Evolutionary conservation across 2,113 vertebrate species (phyloP).

Genomic region (Petaurus breviceps): DNA sequence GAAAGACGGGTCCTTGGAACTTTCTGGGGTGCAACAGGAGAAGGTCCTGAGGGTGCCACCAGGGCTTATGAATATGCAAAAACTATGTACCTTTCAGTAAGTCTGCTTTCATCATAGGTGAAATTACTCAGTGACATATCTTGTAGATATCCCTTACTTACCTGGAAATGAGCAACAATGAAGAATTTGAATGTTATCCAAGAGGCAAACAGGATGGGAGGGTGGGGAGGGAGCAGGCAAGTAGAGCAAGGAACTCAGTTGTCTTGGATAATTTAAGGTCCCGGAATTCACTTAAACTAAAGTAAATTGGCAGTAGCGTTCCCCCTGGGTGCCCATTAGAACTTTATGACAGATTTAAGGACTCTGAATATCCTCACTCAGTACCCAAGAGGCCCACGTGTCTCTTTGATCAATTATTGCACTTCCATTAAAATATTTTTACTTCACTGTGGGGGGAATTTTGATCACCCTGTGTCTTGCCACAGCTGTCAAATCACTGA

Average conservation of each 20-base stretch:
- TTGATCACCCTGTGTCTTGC: conserved; percentile 59
- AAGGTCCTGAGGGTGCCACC: not conserved
- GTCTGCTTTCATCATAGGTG: not conserved
- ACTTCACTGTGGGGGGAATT: conserved; percentile 66
- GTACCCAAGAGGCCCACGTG: conserved; percentile 44
- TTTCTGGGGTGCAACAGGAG: not conserved
- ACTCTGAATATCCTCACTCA: conserved; percentile 45
- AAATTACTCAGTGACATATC: conserved; percentile 4
- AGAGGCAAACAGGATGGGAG: conserved; percentile 43
- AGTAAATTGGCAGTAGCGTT: conserved; percentile 64
- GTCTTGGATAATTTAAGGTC: conserved; percentile 67
- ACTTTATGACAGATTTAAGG: conserved; percentile 68
- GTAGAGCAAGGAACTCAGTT: conserved; percentile 53
- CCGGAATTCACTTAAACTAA: conserved; percentile 77
- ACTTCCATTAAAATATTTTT: conserved; percentile 77
- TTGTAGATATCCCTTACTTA: conserved; percentile 20
- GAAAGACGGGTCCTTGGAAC: not conserved
- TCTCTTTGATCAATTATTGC: conserved; percentile 76
- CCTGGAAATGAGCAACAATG: conserved; percentile 37
- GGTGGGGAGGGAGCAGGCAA: conserved; percentile 18
- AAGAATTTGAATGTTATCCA: conserved; percentile 54
- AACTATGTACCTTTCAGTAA: not conserved
- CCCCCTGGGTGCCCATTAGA: conserved; percentile 63
- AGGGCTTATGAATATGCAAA: not conserved
- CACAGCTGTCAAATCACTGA: conserved; percentile 60